These are phyloP conservation scores for Atta cephalotes DNA, from an alignment of 1,140 invertebrate genomes.

Conservation along the genomic window DNA sequence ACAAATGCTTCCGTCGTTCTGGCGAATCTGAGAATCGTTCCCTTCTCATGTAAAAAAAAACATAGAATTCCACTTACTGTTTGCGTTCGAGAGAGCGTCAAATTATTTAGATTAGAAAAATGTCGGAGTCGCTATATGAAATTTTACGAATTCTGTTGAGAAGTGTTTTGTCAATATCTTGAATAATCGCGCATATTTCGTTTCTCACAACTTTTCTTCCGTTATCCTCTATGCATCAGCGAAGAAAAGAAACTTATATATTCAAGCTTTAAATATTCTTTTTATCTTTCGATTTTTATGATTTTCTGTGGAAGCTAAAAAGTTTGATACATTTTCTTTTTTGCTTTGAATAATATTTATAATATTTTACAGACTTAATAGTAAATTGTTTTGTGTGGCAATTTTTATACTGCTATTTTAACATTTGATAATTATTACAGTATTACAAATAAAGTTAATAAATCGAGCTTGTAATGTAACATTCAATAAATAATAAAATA, in stretches of 20 bases:
- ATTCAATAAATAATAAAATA: too few relatives aligned
- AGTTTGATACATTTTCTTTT: background rate
- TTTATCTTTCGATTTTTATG: slow-evolving; percentile 22
- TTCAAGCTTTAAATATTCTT: background rate
- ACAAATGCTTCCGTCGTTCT: slow-evolving; percentile 66
- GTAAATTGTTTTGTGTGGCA: background rate
- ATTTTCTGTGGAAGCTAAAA: background rate
- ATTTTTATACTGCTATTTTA: background rate
- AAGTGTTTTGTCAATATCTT: slow-evolving; percentile 19
- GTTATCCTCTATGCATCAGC: background rate
- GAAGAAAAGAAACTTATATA: slow-evolving; percentile 6
- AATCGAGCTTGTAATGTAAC: too few relatives aligned
- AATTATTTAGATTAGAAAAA: slow-evolving; percentile 56
- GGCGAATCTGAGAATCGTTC: slow-evolving; percentile 45
- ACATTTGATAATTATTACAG: background rate
- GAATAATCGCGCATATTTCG: slow-evolving; percentile 45
- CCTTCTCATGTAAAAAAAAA: background rate
- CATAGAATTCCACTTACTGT: background rate
- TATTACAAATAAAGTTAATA: background rate
- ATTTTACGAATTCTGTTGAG: slow-evolving; percentile 47
- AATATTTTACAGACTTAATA: background rate
- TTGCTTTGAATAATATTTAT: background rate
- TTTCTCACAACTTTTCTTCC: slow-evolving; percentile 5
- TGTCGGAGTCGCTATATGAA: background rate
- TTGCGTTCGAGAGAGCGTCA: slow-evolving; percentile 37